Base-by-base conservation (phyloP, 2,113 vertebrate genomes). In the Gracilinanus agilis region DNA sequence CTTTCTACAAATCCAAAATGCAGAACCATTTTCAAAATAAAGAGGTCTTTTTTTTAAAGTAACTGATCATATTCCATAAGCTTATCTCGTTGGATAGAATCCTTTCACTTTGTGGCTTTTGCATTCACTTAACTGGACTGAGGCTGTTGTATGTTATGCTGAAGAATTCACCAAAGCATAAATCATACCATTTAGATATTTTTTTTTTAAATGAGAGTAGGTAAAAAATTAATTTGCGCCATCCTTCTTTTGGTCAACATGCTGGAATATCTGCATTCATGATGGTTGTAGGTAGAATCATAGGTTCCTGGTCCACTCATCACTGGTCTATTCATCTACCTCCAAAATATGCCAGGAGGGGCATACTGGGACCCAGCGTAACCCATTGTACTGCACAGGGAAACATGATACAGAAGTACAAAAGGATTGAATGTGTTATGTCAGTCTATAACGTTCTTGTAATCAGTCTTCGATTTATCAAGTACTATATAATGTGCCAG, bases 401-500 rank as follows among this genome's bases (percentile, higher is more conserved):
- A 98, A 99, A 99, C 99, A 99, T 99, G 98, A 99, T 99, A 94
- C 99, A 99, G 99, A 99, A 99, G 99, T 54, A 99, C 99, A 97
- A 99, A 99, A 98, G 99, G 99, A 98, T 99, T 99, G 98, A 99
- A 98, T 49, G 99, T 99, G 98, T 99, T 99, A 98, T 99, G 99
- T 91, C 99, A 99, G 98, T 99, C 99, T 99, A 99, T 99, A 96
- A 99, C 99, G 97, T 99, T 99, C 99, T 99, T 99, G 99, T 99
- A 99, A 97, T 99, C 99, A 0, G 99, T 99, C 99, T 99, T 99
- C 99, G 99, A 98, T 96, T 99, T 99, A 98, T 99, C 99, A 83
- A 99, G 99, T 34, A 99, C 99, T 97, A 99, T 99, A 97, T 99
- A 97, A 99, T 99, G 61, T 75, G 12, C 61, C 29, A n/a, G 29